Evolutionary conservation across 2,888 invertebrate species (phyloP).

Genomic region (Norana najaformis): DNA sequence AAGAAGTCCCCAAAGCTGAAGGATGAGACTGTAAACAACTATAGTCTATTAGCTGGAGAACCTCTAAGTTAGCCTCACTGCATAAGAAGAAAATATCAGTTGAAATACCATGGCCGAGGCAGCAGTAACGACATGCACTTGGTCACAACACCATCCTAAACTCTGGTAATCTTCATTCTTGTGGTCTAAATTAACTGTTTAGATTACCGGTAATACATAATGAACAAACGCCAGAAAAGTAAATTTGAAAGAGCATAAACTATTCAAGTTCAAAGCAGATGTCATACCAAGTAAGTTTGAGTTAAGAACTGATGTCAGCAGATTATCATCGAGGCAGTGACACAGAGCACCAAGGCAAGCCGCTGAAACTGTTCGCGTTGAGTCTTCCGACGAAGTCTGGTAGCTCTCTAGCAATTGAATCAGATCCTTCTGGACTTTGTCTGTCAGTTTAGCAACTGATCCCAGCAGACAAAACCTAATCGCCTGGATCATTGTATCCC

Average conservation of each 20-base stretch:
- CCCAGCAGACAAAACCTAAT: constrained; percentile 80
- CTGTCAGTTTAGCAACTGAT: constrained; percentile 87
- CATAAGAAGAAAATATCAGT: no score
- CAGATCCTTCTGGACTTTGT: constrained; percentile 73
- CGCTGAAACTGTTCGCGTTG: constrained; percentile 78
- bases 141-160: no score
- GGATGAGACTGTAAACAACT: no score
- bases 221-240: constrained; percentile 71
- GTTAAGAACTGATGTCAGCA: constrained; percentile 74
- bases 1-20: no score
- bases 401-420: constrained; percentile 68
- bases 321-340: constrained; percentile 74
- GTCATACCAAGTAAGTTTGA: constrained; percentile 75
- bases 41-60: no score
- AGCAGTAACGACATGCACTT: no score
- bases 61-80: no score
- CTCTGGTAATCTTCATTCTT: no score
- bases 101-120: no score
- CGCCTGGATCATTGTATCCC: constrained; percentile 91
- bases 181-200: no score
- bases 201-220: not conserved
- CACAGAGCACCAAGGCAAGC: constrained; percentile 85
- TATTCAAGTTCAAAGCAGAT: constrained; percentile 47
- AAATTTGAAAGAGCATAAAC: constrained; percentile 76
- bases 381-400: constrained; percentile 71